These are phyloP conservation scores for Listronotus bonariensis DNA, from an alignment of 1,140 invertebrate genomes.

Conservation along the genomic window DNA sequence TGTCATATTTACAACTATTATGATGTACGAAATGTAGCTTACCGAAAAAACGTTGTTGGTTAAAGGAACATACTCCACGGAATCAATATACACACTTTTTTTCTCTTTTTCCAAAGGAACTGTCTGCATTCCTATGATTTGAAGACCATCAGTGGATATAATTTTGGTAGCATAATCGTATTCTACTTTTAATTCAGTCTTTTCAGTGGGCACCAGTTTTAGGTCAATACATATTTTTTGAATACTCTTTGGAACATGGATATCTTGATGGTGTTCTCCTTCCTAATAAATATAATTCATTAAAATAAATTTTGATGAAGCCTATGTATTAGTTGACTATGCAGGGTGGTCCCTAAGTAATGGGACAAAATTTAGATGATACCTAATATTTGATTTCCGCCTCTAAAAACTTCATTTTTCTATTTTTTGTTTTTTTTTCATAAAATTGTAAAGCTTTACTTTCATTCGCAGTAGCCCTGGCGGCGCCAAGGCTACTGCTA, in stretches of 20 bases:
- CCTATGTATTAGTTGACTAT: neutral
- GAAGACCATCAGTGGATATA: constrained; percentile 44
- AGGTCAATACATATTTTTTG: constrained; percentile 48
- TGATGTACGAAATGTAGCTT: constrained; percentile 23
- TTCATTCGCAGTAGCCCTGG: no score
- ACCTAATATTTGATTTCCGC: no score
- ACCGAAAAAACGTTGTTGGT: constrained; percentile 23
- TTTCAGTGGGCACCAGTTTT: constrained; percentile 40
- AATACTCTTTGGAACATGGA: constrained; percentile 45
- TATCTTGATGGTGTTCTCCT: constrained; percentile 50
- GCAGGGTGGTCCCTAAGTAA: no score
- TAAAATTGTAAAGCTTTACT: no score
- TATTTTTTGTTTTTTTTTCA: no score
- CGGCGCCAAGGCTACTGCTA: no score
- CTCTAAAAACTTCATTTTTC: no score
- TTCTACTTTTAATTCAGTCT: constrained; percentile 42
- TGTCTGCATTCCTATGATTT: constrained; percentile 46
- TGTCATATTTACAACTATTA: no score
- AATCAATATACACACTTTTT: constrained; percentile 44
- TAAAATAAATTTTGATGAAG: neutral
- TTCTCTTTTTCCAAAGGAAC: constrained; percentile 35
- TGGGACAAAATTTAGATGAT: no score
- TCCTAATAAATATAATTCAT: constrained; percentile 38
- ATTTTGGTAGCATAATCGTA: constrained; percentile 50
- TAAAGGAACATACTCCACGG: constrained; percentile 46